Evolutionary conservation across 2,888 invertebrate species (phyloP), one percentile per base, ranked within the genome.

Genomic region (Tipula lateralis): DNA sequence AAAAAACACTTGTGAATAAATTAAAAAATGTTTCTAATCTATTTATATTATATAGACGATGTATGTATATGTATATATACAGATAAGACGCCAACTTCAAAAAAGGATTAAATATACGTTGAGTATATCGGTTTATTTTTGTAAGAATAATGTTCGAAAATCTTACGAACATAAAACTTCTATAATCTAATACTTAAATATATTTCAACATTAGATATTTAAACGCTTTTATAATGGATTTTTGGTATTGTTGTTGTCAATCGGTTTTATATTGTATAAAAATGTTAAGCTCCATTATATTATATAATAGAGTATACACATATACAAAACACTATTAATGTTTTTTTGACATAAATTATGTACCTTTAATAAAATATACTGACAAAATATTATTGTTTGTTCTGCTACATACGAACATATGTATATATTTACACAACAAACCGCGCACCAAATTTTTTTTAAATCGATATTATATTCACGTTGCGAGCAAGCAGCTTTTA

Each of bases 271-370:
- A 66, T 66, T 24, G 13, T 66, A 12, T 50, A 50, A 36, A 12
- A 50, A 66, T 66, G 66, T 66, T 66, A 19, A 66, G 66, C 66
- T 24, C 66, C 66, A 24, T 66, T 19, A 24, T 66, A 66, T 32
- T n/a, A 44, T 24, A 66, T 24, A 66, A 24, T 66, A 6, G 9
- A 16, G 12, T 12, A 44, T 44, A n/a, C 16, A 44, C 44, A n/a
- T 44, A 44, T 4, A 66, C 9, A 66, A 19, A 66, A 66, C 24
- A 66, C 24, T 66, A 24, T 66, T 66, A 66, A 66, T 24, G 24
- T 66, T 66, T 39, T n/a, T 66, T 66, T 66, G 66, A 66, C 66
- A 66, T 24, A 66, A 66, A 66, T 66, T 66, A 66, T 66, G 12
- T 66, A 66, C 66, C 66, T 66, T 24, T 66, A 66, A 66, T 24